Conservation (phyloP, 2,797 vertebrate species). For the Moxostoma hubbsi region DNA sequence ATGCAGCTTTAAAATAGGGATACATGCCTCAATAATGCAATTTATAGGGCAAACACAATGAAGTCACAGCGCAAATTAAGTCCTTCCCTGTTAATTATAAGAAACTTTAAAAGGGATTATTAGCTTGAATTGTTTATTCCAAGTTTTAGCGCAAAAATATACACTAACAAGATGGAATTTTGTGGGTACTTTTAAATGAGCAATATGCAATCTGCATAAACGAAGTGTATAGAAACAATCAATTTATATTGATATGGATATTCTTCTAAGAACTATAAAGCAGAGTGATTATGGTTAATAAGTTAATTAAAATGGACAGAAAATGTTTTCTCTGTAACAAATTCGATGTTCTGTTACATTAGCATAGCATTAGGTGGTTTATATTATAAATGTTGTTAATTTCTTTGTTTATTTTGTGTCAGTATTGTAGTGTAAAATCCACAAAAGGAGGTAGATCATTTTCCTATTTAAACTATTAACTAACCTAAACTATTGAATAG, state of each 20-base stretch:
- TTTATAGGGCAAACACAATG: slow-evolving; percentile 69
- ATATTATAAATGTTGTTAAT: neutral
- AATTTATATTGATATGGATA: slow-evolving; percentile 73
- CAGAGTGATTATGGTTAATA: slow-evolving; percentile 70
- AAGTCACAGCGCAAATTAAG: slow-evolving; percentile 62
- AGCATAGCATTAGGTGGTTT: neutral
- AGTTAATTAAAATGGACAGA: slow-evolving; percentile 67
- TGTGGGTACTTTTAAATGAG: slow-evolving; percentile 11
- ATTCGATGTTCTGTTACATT: neutral
- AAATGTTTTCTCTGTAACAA: neutral
- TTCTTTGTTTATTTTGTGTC: neutral
- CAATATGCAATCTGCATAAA: slow-evolving; percentile 46
- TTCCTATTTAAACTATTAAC: no score
- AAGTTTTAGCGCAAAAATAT: neutral
- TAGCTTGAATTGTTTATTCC: slow-evolving; percentile 38
- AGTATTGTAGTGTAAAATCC: no score
- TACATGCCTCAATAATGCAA: slow-evolving; percentile 69
- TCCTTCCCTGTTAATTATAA: slow-evolving; percentile 57
- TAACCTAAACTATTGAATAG: no score
- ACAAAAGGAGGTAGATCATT: no score
- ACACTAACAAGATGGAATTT: neutral
- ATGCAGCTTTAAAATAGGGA: slow-evolving; percentile 65
- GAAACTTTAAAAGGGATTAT: slow-evolving; percentile 5
- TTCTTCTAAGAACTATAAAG: slow-evolving; percentile 71
- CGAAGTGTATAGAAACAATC: slow-evolving; percentile 78